Base-by-base conservation (phyloP, 1,140 invertebrate species). In the Drosophila busckii region DNA sequence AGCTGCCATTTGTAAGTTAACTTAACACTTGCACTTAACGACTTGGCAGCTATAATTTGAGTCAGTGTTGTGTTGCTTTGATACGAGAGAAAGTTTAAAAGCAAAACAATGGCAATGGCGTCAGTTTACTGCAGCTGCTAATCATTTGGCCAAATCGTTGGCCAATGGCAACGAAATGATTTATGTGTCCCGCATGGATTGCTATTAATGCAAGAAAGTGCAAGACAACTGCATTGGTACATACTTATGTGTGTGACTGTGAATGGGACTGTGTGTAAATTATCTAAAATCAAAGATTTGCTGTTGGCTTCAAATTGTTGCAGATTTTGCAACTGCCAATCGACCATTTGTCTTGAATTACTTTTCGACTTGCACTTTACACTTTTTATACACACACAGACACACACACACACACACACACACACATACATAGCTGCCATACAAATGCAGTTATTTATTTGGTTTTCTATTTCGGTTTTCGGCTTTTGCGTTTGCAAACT, bases 281-380 rank as follows among this genome's bases (percentile, higher is more conserved):
- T 41, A 26, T 58, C 46, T 48, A 40, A 12, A 37, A 32, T 32
- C 28, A 13, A 23, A 2, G 37, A 9, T 49, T 17, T n/a, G n/a
- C n/a, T n/a, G 7, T 32, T 41, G 34, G 31, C 22, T 15, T 23
- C 25, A 40, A 55, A 48, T 25, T 61, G 50, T 48, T 46, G 52
- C 50, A 46, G 58, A 61, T 61, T 61, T 61, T 46, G 52, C 42
- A 28, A 48, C 29, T 55, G 52, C 28, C 53, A 48, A 19, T 37
- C 13, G 59, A 35, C 42, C 55, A 62, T 56, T 62, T 62, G 59
- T 62, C 56, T 60, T 54, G 56, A 54, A 60, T 60, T 60, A 60
- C 56, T 60, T 60, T 45, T 54, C 31, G 15, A 54, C 50, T 60
- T 60, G 38, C 48, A 53, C 48, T 53, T 54, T 54, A 20, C 40